Percentiles rank a stretch among this genome's conserved stretches.
Conservation (phyloP, 1,140 invertebrate species). For the Kradibia gibbosae region DNA sequence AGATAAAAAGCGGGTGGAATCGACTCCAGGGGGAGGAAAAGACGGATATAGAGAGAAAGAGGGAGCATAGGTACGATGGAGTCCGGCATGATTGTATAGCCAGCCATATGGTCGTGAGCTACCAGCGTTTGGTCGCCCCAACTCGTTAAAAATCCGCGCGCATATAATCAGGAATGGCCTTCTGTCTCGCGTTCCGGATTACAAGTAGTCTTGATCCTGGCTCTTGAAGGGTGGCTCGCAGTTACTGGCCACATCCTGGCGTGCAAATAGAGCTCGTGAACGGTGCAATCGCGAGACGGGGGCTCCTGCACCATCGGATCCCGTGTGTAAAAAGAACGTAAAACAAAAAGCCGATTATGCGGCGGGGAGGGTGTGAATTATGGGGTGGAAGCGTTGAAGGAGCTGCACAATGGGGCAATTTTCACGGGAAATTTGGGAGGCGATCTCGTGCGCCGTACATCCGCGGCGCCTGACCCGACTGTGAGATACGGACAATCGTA, state of each 20-base stretch:
- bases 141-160: conserved; percentile 47
- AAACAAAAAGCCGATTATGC: conserved; percentile 65
- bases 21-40: background rate
- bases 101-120: conserved; percentile 65
- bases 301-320: background rate
- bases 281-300: conserved; percentile 6
- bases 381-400: conserved; percentile 48
- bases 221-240: background rate
- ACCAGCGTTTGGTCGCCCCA: too few relatives aligned
- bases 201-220: background rate
- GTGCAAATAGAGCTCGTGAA: conserved; percentile 29
- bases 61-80: conserved; percentile 21
- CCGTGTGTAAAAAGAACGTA: conserved; percentile 65
- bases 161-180: conserved; percentile 31
- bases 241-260: too few relatives aligned
- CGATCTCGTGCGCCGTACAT: conserved; percentile 61
- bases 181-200: background rate
- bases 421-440: conserved; percentile 73
- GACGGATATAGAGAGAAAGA: background rate
- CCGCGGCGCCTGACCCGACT: conserved; percentile 38
- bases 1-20: conserved; percentile 19
- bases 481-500: conserved; percentile 67
- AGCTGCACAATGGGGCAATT: conserved; percentile 71
- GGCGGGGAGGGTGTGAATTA: conserved; percentile 36
- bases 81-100: conserved; percentile 63